Conservation (phyloP, 2,113 vertebrate genomes). For the Phycodurus eques region DNA sequence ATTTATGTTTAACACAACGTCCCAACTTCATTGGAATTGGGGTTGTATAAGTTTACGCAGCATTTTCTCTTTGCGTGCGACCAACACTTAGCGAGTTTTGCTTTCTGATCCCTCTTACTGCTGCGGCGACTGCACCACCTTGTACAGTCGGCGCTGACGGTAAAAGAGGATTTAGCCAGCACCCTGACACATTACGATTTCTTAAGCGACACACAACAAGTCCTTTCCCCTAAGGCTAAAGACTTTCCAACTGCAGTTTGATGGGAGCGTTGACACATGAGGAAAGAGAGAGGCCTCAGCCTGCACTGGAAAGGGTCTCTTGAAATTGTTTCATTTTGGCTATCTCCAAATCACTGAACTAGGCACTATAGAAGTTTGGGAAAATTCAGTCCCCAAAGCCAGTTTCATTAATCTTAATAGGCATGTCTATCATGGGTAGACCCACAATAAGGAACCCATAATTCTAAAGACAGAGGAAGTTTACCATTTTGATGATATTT, state of each 20-base stretch:
- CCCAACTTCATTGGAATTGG: no score
- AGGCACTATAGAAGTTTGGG: no score
- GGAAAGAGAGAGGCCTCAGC: background rate
- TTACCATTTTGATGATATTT: no score
- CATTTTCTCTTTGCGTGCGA: conserved; percentile 18
- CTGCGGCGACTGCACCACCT: conserved; percentile 61
- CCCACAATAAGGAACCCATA: background rate
- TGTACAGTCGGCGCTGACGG: conserved; percentile 59
- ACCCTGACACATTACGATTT: conserved; percentile 45
- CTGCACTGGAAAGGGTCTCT: background rate
- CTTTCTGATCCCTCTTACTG: conserved; percentile 65
- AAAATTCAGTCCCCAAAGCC: background rate
- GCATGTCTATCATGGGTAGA: background rate
- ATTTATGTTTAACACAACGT: no score
- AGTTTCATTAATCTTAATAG: background rate
- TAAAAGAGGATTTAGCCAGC: conserved; percentile 56
- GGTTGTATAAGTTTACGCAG: background rate
- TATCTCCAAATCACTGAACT: no score
- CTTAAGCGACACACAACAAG: conserved; percentile 50
- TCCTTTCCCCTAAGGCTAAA: conserved; percentile 30
- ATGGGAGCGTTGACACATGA: conserved; percentile 18
- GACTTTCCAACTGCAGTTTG: conserved; percentile 31
- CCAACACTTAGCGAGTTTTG: conserved; percentile 36
- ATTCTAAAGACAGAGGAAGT: no score
- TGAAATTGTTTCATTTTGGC: background rate